Evolutionary conservation across 1,140 invertebrate genomes (phyloP), one percentile per base, ranked within the genome.

Genomic region (Luehdorfia chinensis): DNA sequence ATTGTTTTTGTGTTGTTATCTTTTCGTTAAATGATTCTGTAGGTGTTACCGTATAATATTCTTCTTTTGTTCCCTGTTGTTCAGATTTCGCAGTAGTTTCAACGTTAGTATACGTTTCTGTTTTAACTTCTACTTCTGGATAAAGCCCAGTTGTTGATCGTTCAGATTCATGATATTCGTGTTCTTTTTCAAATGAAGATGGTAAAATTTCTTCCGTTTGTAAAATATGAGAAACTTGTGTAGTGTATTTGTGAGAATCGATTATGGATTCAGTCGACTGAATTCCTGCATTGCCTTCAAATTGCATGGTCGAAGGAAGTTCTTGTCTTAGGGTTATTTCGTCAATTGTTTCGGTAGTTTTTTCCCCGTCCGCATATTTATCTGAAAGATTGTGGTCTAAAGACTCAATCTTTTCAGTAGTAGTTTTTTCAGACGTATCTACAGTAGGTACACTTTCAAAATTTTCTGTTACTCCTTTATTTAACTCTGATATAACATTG

Each of bases 331-430:
- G 19, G 21, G 13, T 11, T 2, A 9, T 16, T 16, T 39, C 33
- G 4, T 32, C n/a, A 30, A 21, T 11, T 21, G 9, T 46, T 30
- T 45, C 46, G 9, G 32, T 43, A 30, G 19, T 12, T 25, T 27
- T 9, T 23, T 43, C 34, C n/a, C 37, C 31, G n/a, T 37, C 12
- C 18, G 15, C 14, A 30, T 14, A 13, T 11, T 47, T 8, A 32
- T 46, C 47, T 15, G 9, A 37, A 2, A 23, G 3, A 15, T 14
- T 7, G 5, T n/a, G 16, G 18, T 53, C 45, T 43, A 41, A 27
- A 21, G 13, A 19, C 2, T 37, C 34, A 12, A 37, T 12, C 21
- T 6, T 19, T 13, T 19, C 11, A 11, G 34, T 37, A 19, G 34
- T 37, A 11, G 21, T 23, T 21, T 21, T 21, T 21, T 21, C 19